Base-by-base conservation (phyloP, 2,888 invertebrate species). In the Oligia strigilis region DNA sequence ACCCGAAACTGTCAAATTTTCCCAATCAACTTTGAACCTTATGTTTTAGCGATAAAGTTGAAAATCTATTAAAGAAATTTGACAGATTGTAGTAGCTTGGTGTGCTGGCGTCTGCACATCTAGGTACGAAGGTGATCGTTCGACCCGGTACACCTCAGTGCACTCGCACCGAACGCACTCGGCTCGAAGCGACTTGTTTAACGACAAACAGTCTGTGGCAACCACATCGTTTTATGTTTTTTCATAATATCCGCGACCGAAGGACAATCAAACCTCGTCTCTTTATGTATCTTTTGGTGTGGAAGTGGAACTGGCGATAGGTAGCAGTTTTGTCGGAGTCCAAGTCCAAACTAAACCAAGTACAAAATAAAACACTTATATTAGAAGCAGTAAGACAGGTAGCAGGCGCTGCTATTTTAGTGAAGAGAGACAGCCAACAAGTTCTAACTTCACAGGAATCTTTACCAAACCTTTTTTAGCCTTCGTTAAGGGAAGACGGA, bases 81-180 rank as follows among this genome's bases (percentile, higher is more conserved):
- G 36, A 36, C 36, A 36, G 36, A 36, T 36, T 36, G 19, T 36
- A 29, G 29, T 29, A 29, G 29, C 29, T 29, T 29, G 29, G 1
- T 29, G 29, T 29, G 29, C 29, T 29, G 29, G 29, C 29, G 29
- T 29, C 29, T 29, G 29, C 29, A 43, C 36, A 70, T 46, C n/a
- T 58, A 19, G 13, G 55, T 74, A 29, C 60, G 49, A 67, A 64
- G 14, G 49, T 64, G 23, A 60, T 62, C 49, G 49, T 19, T 71
- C 58, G 62, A 40, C 6, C 19, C n/a, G 11, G 52, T 62, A 46
- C n/a, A 62, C 17, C 14, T 70, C n/a, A 65, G 85, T 87, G 36
- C 85, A 81, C 23, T 2, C n/a, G 85, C 67, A 85, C 87, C 29
- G 55, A 87, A 78, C 49, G 83, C 62, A 86, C 83, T 82, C 60